These are phyloP conservation scores for Tribolium castaneum DNA, from an alignment of 1,140 invertebrate genomes.

Conservation along the genomic window DNA sequence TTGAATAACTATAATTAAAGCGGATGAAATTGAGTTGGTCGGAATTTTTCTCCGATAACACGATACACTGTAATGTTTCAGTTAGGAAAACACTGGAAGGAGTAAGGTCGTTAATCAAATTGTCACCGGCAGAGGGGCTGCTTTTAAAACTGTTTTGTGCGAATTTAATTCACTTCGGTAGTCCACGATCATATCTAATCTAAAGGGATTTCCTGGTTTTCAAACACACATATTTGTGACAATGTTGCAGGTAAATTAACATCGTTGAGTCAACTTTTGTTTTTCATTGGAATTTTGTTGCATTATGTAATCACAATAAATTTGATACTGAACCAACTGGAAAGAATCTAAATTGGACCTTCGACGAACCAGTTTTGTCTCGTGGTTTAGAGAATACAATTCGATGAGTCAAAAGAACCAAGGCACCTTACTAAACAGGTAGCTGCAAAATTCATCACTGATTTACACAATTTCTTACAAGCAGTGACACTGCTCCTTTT, in stretches of 20 bases:
- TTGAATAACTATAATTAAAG: neutral
- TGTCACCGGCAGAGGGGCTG: neutral
- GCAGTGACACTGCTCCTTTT: neutral
- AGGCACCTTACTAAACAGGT: neutral
- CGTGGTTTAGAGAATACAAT: neutral
- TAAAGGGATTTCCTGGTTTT: neutral
- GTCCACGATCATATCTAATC: neutral
- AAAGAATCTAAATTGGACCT: slow-evolving; percentile 33
- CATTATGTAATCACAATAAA: slow-evolving; percentile 20
- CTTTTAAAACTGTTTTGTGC: neutral
- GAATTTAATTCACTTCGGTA: neutral
- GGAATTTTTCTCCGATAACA: neutral
- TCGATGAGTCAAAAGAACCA: neutral
- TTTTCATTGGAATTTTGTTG: neutral
- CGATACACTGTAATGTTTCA: neutral
- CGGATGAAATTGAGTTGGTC: neutral
- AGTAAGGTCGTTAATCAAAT: slow-evolving; percentile 13
- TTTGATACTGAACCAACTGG: slow-evolving; percentile 23
- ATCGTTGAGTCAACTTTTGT: neutral
- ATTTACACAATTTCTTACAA: neutral
- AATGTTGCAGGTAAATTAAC: neutral
- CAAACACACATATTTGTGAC: neutral
- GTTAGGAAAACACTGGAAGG: neutral
- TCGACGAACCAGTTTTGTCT: slow-evolving; percentile 15
- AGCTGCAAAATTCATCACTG: no score